Base-by-base conservation (phyloP, 2,113 vertebrate genomes). In the Syngnathus typhle region DNA sequence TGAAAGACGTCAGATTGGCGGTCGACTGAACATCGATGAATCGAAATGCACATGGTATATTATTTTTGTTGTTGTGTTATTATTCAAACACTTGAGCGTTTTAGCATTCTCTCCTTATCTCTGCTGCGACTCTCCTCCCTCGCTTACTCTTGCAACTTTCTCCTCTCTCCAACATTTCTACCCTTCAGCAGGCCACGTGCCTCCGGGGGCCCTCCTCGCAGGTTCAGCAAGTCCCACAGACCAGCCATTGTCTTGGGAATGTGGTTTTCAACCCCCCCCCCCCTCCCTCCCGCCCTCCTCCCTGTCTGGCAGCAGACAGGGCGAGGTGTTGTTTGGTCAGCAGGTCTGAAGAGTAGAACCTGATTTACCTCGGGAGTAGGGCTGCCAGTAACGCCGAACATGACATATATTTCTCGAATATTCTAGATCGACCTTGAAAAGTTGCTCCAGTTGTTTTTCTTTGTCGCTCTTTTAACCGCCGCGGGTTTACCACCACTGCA, bases 231-330 rank as follows among this genome's bases (percentile, higher is more conserved):
- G 85, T 76, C 72, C 82, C 82, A 89, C 88, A 90, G 85, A 89
- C 82, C 59, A 56, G 83, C 82, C 84, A 89, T 90, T 90, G 89
- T 90, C 83, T 88, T 72, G 85, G 82, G 84, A 90, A 88, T 87
- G 87, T 15, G 72, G 75, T 77, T 84, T 74, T 19, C 77, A 75
- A 69, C 74, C 78, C 80, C 80, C 71, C 60, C 51, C 49, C 54
- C 70, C 70, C 77, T 65, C 70, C 75, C 54, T 66, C 49, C 55
- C 73, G 27, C 78, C 68, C 74, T 73, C 74, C 76, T 73, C 27
- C 18, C 32, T 51, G 76, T 79, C 73, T 82, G 75, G 84, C 59
- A 64, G 71, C 46, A 84, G 78, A 82, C 77, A 43, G 76, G 71
- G 68, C 73, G 67, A 81, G 85, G 70, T 83, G 70, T 72, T 73